phyloP scores from a whole-genome alignment of 1,140 invertebrate genomes.

The Scaptomyza pallida region DNA sequence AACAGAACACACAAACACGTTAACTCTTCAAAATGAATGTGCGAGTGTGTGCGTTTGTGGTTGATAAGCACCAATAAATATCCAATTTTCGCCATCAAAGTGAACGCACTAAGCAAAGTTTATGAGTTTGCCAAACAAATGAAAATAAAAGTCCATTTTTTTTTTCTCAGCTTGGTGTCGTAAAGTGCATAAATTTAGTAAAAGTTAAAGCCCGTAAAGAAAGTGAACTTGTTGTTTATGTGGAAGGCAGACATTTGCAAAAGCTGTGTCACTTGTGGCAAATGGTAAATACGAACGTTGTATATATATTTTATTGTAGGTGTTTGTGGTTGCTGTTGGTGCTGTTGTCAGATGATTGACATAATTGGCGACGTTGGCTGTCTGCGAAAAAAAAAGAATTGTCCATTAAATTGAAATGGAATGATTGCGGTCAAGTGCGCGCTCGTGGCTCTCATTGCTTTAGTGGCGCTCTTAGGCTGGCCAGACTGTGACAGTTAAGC shows the following conservation, averaged over 20 bases:
- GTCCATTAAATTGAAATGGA: constrained; percentile 23
- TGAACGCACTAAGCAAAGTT: background rate
- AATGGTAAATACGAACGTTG: background rate
- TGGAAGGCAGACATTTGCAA: background rate
- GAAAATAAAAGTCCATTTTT: constrained; percentile 7
- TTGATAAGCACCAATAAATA: constrained; percentile 9
- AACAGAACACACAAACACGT: background rate
- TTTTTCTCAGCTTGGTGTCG: too few relatives aligned
- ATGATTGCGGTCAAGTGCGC: constrained; percentile 65
- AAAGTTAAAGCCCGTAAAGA: background rate
- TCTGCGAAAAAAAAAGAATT: too few relatives aligned
- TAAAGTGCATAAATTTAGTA: constrained; percentile 20
- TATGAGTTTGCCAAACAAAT: constrained; percentile 31
- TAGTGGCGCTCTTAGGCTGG: constrained; percentile 1
- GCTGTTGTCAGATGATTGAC: constrained; percentile 39
- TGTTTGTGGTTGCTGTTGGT: constrained; percentile 7
- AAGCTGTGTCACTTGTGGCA: background rate
- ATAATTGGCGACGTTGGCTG: constrained; percentile 18
- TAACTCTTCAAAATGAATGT: too few relatives aligned
- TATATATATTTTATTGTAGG: background rate
- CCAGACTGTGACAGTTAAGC: background rate
- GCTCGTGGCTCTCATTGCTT: background rate
- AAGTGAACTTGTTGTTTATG: background rate
- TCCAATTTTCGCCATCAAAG: constrained; percentile 22
- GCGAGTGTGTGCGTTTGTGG: background rate